These are phyloP conservation scores for Rhopalosiphum padi DNA, from an alignment of 1,140 invertebrate genomes.

Conservation along the genomic window DNA sequence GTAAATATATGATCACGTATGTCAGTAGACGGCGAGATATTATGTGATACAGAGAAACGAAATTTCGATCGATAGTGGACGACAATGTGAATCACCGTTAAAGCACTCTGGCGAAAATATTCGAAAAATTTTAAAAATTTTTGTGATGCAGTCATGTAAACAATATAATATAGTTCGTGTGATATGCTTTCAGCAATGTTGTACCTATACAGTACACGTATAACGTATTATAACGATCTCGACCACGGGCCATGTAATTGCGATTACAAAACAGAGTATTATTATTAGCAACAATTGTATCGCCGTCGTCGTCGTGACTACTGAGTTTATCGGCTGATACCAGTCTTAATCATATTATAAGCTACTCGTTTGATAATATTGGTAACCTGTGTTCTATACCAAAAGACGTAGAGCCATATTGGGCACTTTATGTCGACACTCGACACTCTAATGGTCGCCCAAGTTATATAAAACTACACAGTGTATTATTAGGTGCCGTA, in stretches of 20 bases:
- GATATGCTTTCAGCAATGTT: background rate
- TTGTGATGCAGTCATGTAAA: background rate
- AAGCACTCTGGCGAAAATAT: background rate
- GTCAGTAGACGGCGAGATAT: background rate
- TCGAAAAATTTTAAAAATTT: constrained; percentile 2
- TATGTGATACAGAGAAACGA: background rate
- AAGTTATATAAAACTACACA: background rate
- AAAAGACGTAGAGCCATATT: no score
- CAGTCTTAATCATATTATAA: background rate
- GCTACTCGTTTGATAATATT: background rate
- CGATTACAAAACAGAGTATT: background rate
- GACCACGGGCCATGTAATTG: background rate
- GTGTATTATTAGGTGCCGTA: no score
- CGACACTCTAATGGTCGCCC: background rate
- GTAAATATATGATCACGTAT: background rate
- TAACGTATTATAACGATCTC: background rate
- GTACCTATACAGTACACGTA: background rate
- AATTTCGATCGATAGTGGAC: background rate
- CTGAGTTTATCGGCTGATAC: background rate
- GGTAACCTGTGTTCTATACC: background rate
- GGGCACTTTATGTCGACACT: background rate
- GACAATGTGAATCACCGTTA: background rate
- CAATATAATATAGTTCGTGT: background rate
- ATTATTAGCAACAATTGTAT: background rate
- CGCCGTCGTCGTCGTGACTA: background rate